Conservation (phyloP, 1,140 invertebrate species). For the Bemisia tabaci region DNA sequence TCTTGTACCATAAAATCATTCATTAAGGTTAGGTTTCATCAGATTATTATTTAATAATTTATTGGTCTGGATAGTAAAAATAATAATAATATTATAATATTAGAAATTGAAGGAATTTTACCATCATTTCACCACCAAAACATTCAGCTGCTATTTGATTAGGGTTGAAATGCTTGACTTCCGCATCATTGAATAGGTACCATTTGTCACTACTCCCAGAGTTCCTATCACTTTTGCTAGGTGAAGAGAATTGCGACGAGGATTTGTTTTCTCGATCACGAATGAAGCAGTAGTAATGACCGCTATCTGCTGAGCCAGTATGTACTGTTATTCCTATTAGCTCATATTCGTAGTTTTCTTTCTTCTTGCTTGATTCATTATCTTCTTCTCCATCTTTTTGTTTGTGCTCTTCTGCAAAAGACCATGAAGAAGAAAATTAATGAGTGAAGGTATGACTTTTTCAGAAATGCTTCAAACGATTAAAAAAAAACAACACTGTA, state of each 20-base stretch:
- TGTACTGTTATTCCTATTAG: constrained; percentile 92
- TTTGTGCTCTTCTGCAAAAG: constrained; percentile 26
- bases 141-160: constrained; percentile 87
- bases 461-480: too few relatives aligned
- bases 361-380: constrained; percentile 29
- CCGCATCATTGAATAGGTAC: constrained; percentile 91
- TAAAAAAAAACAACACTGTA: too few relatives aligned
- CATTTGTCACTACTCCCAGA: constrained; percentile 65
- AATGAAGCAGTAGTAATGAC: constrained; percentile 95
- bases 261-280: constrained; percentile 47
- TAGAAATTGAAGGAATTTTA: too few relatives aligned
- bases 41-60: too few relatives aligned
- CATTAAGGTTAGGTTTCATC: too few relatives aligned
- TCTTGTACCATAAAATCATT: too few relatives aligned
- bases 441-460: too few relatives aligned
- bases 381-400: constrained; percentile 24
- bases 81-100: too few relatives aligned
- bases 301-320: constrained; percentile 89
- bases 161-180: constrained; percentile 90
- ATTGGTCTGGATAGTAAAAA: too few relatives aligned
- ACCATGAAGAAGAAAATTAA: background rate
- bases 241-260: background rate
- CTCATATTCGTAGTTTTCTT: constrained; percentile 66
- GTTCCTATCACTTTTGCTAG: constrained; percentile 28
- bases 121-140: constrained; percentile 93